Evolutionary conservation across 2,888 invertebrate genomes (phyloP).

Genomic region (Keiferia lycopersicella): DNA sequence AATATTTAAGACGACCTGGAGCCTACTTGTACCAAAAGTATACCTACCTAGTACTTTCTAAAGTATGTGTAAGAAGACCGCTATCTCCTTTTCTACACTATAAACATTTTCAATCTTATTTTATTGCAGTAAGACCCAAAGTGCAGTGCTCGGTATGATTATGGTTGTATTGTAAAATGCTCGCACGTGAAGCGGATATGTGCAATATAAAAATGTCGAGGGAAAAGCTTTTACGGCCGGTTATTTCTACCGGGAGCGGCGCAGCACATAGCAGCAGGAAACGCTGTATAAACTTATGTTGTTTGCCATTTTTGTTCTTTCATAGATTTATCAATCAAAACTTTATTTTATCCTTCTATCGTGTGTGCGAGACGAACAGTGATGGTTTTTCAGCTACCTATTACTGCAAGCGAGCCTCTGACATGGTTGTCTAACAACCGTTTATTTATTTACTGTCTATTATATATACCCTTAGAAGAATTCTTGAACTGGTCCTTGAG

Average conservation of each 20-base stretch:
- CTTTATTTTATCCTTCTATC: too few relatives aligned
- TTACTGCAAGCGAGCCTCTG: too few relatives aligned
- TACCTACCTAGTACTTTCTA: neutral
- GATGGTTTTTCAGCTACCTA: too few relatives aligned
- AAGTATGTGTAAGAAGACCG: neutral
- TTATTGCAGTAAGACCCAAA: neutral
- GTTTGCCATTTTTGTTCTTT: conserved; percentile 1
- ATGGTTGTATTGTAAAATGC: neutral
- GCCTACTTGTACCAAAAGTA: neutral
- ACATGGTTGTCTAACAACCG: too few relatives aligned
- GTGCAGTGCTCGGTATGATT: neutral
- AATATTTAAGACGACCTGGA: too few relatives aligned
- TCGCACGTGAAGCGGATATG: conserved; percentile 44
- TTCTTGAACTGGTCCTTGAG: too few relatives aligned
- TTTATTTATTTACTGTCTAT: too few relatives aligned
- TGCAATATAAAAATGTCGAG: conserved; percentile 70
- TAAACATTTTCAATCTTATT: neutral
- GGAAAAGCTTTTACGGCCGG: conserved; percentile 70
- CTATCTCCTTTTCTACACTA: neutral
- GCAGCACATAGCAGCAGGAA: neutral
- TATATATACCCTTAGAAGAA: too few relatives aligned
- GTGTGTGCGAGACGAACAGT: too few relatives aligned
- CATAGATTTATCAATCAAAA: conserved; percentile 43
- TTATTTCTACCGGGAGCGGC: conserved; percentile 62
- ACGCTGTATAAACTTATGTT: conserved; percentile 7